Percentiles rank a stretch among this genome's conserved stretches.
phyloP scores from a whole-genome alignment of 2,797 vertebrate species.

The Brachyalestes nurse region DNA sequence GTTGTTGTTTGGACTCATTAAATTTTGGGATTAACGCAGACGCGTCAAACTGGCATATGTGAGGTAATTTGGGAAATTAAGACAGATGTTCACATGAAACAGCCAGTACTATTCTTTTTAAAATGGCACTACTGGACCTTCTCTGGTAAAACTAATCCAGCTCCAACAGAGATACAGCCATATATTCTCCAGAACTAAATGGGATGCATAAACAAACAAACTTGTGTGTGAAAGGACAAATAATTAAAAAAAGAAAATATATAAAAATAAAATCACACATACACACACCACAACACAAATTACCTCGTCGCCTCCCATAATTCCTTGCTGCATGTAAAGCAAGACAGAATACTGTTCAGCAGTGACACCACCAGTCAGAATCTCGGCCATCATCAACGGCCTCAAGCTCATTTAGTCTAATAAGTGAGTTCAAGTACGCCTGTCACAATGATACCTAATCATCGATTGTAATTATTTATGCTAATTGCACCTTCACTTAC shows the following conservation, averaged over 20 bases:
- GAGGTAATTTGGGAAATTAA: too few relatives aligned
- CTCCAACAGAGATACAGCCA: too few relatives aligned
- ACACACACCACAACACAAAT: conserved; percentile 62
- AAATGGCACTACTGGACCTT: too few relatives aligned
- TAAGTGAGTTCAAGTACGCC: conserved; percentile 29
- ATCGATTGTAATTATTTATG: too few relatives aligned
- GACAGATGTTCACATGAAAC: too few relatives aligned
- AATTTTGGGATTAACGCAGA: too few relatives aligned
- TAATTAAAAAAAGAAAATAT: background rate
- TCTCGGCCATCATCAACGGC: background rate
- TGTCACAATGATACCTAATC: conserved; percentile 14
- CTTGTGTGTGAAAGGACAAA: background rate
- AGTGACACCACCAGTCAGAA: conserved; percentile 39
- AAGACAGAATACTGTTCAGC: conserved; percentile 81
- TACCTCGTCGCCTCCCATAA: conserved; percentile 99
- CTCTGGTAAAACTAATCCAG: too few relatives aligned
- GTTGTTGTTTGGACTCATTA: too few relatives aligned
- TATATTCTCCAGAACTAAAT: background rate
- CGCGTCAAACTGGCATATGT: too few relatives aligned
- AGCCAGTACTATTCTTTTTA: too few relatives aligned
- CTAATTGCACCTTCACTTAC: too few relatives aligned
- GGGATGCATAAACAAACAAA: background rate
- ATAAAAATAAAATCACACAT: background rate
- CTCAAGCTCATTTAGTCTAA: conserved; percentile 28
- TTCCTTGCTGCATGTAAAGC: conserved; percentile 99